Evolutionary conservation across 2,113 vertebrate genomes (phyloP), one percentile per base, ranked within the genome.

Genomic region (Planiliza haematocheilus): DNA sequence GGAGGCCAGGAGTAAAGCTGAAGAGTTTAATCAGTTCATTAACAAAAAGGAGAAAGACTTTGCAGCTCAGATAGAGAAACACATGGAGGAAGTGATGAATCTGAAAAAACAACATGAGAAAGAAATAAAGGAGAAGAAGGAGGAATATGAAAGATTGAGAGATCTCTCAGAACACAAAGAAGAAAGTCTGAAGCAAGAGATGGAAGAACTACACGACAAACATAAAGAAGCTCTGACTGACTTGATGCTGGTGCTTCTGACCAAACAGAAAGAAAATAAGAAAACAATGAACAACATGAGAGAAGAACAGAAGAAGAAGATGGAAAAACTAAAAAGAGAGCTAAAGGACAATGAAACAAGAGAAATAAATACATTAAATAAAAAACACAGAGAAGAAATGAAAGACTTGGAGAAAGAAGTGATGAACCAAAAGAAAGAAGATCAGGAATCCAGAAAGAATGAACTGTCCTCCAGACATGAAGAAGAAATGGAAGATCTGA

Each of bases 201-300:
- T 68, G 1, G 48, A 1, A 11, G 24, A 46, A 0, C 46, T 76
- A 0, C 73, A 68, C 24, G 0, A 21, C 56, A 68, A 53, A 53
- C 73, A 76, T 11, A 68, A 46, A 60, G 4, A 5, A 53, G 55
- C 67, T 46, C 38, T 53, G 1, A 7, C 24, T 0, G 39, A 68
- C 0, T 11, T 68, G 21, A 13, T 60, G 2, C 2, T 67, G 18
- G 2, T 37, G n/a, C 63, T 75, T 13, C 7, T 68, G 38, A 53
- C 24, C 11, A 10, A 48, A 9, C 46, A 76, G 49, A 0, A 34
- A 14, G n/a, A 61, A 39, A 61, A 76, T 41, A 68, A 10, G 48
- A 34, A 12, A 4, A 0, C 30, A 46, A 17, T 75, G 0, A 37
- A 0, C 12, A 1, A 0, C 0, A 60, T 75, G 63, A 13, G 45